Percentiles rank a stretch among this genome's conserved stretches.
Conservation (phyloP, 35 echinoderm and acorn worm genomes). For the Nesometra sesokonis region DNA sequence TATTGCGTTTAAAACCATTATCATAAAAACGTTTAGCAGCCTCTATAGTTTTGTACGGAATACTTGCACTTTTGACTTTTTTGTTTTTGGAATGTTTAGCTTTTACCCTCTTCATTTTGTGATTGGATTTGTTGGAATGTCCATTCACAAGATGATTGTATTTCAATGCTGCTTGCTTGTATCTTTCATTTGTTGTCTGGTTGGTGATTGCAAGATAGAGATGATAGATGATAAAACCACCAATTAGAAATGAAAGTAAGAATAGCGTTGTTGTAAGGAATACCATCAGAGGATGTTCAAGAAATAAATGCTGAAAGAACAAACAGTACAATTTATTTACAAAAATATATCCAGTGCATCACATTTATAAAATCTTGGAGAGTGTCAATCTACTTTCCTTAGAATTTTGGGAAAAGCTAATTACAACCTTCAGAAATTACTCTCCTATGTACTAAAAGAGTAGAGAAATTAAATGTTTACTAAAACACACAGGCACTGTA, state of each 20-base stretch:
- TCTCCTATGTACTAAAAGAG: too few relatives aligned
- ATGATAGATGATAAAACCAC: conserved; percentile 51
- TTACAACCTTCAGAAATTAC: too few relatives aligned
- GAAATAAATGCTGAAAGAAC: conserved; percentile 74
- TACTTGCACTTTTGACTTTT: not conserved
- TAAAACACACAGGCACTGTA: too few relatives aligned
- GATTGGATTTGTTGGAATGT: not conserved
- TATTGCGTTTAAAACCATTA: not conserved
- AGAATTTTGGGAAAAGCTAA: too few relatives aligned
- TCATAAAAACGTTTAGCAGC: not conserved
- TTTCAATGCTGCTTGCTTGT: conserved; percentile 33
- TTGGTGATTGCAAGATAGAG: conserved; percentile 45
- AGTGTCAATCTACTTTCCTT: too few relatives aligned
- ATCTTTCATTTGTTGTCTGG: conserved; percentile 87
- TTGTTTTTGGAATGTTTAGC: not conserved
- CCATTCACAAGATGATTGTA: not conserved
- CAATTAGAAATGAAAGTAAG: conserved; percentile 41
- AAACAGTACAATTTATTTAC: not conserved
- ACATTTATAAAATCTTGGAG: too few relatives aligned
- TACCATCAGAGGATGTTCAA: conserved; percentile 46
- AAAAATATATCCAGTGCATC: too few relatives aligned
- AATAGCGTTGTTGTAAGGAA: conserved; percentile 54
- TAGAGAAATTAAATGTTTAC: too few relatives aligned
- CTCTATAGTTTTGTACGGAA: not conserved
- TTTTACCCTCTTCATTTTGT: not conserved